A percentile compares a stretch with the other conserved stretches of the same genome.
These are phyloP conservation scores for Drosophila lutescens DNA, from an alignment of 2,888 invertebrate genomes.

Conservation along the genomic window DNA sequence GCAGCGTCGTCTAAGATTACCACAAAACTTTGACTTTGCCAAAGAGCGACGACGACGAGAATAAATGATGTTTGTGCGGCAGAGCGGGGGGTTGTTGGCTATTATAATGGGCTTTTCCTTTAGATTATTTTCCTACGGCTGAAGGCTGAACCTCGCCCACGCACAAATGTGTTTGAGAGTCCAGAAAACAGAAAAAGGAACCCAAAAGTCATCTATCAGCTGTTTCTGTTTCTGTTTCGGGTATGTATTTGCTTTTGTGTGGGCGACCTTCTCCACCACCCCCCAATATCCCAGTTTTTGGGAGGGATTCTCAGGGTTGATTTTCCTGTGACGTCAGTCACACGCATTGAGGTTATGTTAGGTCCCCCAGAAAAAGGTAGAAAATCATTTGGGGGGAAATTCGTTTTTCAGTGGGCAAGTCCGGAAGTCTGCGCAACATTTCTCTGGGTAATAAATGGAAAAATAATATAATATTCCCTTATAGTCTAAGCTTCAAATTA, in stretches of 20 bases:
- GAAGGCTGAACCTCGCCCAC: constrained; percentile 30
- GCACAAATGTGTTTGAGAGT: constrained; percentile 12
- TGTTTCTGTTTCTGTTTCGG: constrained; percentile 17
- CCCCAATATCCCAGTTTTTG: not conserved
- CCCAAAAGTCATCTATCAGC: constrained; percentile 36
- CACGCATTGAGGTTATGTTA: constrained; percentile 21
- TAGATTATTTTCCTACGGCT: constrained; percentile 5
- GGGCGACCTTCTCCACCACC: constrained; percentile 5
- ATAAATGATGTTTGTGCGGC: constrained; percentile 21
- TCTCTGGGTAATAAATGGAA: not conserved
- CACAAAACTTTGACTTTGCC: constrained; percentile 21
- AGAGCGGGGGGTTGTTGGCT: constrained; percentile 1
- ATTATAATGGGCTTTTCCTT: constrained; percentile 4
- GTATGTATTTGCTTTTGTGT: constrained; percentile 17
- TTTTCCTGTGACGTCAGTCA: constrained; percentile 38
- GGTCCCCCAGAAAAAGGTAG: constrained; percentile 5
- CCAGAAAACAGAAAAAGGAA: constrained; percentile 4
- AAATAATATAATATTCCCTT: too few species aligned
- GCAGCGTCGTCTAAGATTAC: constrained; percentile 13
- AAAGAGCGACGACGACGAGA: not conserved
- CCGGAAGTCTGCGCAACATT: constrained; percentile 7
- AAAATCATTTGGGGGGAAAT: constrained; percentile 1
- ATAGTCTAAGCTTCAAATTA: too few species aligned
- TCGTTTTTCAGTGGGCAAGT: constrained; percentile 6
- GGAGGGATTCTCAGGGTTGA: constrained; percentile 24